Evolutionary conservation across 2,888 invertebrate species (phyloP).

Genomic region (Drosophila phalerata): DNA sequence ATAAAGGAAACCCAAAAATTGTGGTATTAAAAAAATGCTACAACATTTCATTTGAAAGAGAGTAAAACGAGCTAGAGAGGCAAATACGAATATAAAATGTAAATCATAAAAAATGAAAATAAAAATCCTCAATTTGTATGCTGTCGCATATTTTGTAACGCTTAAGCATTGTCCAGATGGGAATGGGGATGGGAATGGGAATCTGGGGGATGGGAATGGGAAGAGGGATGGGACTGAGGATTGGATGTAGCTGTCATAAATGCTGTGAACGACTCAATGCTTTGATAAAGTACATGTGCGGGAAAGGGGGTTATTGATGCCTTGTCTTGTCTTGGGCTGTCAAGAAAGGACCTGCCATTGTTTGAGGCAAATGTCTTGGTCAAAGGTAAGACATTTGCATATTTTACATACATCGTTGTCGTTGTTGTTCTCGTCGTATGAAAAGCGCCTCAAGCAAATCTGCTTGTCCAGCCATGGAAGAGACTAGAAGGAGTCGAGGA

Average conservation of each 20-base stretch:
- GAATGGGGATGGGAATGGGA: background rate
- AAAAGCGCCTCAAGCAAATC: constrained; percentile 54
- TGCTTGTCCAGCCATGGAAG: constrained; percentile 18
- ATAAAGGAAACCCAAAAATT: constrained; percentile 33
- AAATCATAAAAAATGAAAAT: constrained; percentile 70
- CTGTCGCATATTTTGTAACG: constrained; percentile 77
- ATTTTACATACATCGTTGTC: constrained; percentile 64
- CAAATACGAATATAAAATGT: constrained; percentile 60
- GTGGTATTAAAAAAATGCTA: constrained; percentile 70
- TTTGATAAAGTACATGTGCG: constrained; percentile 69
- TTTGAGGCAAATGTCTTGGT: constrained; percentile 69
- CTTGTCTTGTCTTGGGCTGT: constrained; percentile 40
- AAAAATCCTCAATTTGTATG: constrained; percentile 81
- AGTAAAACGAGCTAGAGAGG: constrained; percentile 33
- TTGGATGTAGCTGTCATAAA: constrained; percentile 63
- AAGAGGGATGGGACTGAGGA: background rate
- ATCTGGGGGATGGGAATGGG: background rate
- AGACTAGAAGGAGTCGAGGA: background rate
- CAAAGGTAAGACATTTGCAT: constrained; percentile 73
- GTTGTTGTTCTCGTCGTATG: constrained; percentile 11
- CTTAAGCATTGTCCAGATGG: constrained; percentile 68
- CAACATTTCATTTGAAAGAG: constrained; percentile 58
- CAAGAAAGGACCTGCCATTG: constrained; percentile 68
- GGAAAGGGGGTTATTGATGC: constrained; percentile 65
- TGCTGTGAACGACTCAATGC: constrained; percentile 56